Evolutionary conservation across 2,797 vertebrate genomes (phyloP).

Genomic region (Chelonia mydas): DNA sequence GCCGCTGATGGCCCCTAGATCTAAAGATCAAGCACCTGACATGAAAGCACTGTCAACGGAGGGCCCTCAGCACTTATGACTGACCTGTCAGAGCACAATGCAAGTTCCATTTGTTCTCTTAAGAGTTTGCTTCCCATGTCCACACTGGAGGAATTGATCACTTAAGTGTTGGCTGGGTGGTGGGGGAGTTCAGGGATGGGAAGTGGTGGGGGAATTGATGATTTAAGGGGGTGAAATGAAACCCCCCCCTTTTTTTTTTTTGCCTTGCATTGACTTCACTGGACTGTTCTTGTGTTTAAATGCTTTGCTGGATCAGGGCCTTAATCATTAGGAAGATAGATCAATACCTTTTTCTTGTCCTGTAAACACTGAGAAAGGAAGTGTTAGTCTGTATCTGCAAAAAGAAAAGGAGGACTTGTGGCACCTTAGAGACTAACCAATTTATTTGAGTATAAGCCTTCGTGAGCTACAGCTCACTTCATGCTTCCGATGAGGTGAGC

Average conservation of each 20-base stretch:
- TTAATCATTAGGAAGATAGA: conserved; percentile 53
- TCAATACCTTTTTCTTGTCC: conserved; percentile 38
- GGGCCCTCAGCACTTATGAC: neutral
- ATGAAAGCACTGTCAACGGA: neutral
- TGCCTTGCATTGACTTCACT: neutral
- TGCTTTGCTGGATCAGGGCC: conserved; percentile 9
- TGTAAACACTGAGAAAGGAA: conserved; percentile 31
- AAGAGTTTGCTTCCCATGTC: rapidly evolving
- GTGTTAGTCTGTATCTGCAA: neutral
- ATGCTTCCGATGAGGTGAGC: too few species aligned
- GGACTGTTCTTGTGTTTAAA: conserved; percentile 5
- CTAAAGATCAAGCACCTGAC: neutral
- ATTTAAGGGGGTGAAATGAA: neutral
- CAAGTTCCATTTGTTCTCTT: neutral
- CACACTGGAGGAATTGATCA: rapidly evolving
- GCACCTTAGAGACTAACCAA: too few species aligned
- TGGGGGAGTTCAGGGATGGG: neutral
- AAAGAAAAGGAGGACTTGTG: too few species aligned
- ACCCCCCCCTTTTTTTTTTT: neutral
- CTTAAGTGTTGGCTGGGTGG: neutral
- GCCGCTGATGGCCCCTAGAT: neutral
- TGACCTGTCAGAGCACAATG: neutral
- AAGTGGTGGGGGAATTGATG: neutral
- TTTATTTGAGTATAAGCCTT: too few species aligned
- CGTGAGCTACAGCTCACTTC: too few species aligned